Evolutionary conservation across 1,140 invertebrate species (phyloP).

Genomic region (Teleopsis dalmanni): DNA sequence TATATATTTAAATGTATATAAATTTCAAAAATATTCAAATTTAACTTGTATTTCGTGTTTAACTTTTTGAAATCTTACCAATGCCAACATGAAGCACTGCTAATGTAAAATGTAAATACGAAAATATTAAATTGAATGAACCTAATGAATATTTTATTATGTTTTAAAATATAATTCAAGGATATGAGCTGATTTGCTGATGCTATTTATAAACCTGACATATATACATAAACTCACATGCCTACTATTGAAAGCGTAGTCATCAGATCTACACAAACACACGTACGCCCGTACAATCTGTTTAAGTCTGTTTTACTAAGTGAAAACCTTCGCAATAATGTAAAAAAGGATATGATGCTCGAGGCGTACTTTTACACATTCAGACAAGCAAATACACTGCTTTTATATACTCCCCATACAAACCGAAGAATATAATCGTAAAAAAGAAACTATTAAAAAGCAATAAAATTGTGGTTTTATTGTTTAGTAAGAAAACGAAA

Average conservation of each 20-base stretch:
- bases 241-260: background rate
- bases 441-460: slow-evolving; percentile 1
- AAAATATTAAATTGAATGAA: too few species aligned
- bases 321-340: background rate
- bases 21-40: too few species aligned
- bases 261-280: background rate
- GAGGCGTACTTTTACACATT: too few species aligned
- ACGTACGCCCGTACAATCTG: background rate
- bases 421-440: too few species aligned
- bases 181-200: background rate
- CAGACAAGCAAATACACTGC: too few species aligned
- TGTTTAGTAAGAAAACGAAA: background rate
- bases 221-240: background rate
- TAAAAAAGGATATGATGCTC: background rate
- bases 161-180: slow-evolving; percentile 6
- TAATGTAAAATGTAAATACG: too few species aligned
- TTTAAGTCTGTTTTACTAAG: background rate
- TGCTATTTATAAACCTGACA: slow-evolving; percentile 4
- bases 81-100: too few species aligned
- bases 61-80: too few species aligned
- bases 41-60: too few species aligned
- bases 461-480: background rate
- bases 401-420: too few species aligned
- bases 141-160: too few species aligned
- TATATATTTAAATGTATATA: too few species aligned